Conservation (phyloP, 2,113 vertebrate species). For the Scomber colias region DNA sequence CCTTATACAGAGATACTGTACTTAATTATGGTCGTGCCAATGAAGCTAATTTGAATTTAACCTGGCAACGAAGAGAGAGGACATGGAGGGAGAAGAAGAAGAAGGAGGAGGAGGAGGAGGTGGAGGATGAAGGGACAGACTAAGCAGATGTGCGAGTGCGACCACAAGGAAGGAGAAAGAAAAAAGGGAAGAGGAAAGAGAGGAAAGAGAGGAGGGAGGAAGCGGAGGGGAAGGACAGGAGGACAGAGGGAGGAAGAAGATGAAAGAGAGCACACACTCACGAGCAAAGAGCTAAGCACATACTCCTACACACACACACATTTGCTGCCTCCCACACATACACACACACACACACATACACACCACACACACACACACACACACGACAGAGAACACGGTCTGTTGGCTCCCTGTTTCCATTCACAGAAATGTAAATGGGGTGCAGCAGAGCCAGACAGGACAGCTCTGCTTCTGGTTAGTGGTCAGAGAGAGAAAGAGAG, state of each 20-base stretch:
- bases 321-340: slow-evolving; percentile 18
- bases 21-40: not conserved
- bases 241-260: slow-evolving; percentile 16
- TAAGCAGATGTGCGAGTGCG: slow-evolving; percentile 32
- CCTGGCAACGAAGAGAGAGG: not conserved
- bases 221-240: not conserved
- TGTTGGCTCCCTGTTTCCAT: slow-evolving; percentile 56
- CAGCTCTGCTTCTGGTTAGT: slow-evolving; percentile 57
- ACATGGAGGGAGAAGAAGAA: too few relatives aligned
- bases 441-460: slow-evolving; percentile 58
- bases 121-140: not conserved
- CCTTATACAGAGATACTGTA: not conserved
- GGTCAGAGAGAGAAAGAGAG: slow-evolving; percentile 9
- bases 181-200: not conserved
- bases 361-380: slow-evolving; percentile 25
- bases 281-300: slow-evolving; percentile 12
- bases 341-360: slow-evolving; percentile 16
- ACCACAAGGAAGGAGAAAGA: slow-evolving; percentile 3
- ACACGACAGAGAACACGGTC: not conserved
- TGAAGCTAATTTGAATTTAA: slow-evolving; percentile 13
- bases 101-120: not conserved
- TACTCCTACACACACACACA: slow-evolving; percentile 17
- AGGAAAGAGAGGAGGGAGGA: not conserved
- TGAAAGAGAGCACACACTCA: slow-evolving; percentile 34
- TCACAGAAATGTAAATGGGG: slow-evolving; percentile 72